Base-by-base conservation (phyloP, 2,113 vertebrate genomes). In the Calidris pygmaea region DNA sequence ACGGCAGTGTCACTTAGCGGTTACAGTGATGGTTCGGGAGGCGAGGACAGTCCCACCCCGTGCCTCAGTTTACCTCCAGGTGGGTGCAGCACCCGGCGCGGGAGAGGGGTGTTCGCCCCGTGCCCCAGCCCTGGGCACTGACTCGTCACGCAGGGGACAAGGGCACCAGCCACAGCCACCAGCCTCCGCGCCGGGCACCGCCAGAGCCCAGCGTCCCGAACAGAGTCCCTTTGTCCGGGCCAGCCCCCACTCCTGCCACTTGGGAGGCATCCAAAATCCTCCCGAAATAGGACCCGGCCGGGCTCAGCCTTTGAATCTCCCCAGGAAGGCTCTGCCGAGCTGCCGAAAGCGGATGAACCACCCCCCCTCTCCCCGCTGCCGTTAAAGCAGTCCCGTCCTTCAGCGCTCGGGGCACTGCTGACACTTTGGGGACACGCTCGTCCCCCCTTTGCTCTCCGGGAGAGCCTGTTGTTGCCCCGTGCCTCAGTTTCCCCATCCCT, bases 211-310 rank as follows among this genome's bases (percentile, higher is more conserved):
- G 1, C 4, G 0, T 50, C 58, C 48, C 4, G 0, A 95, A 96
- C 96, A 95, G 83, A 95, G 91, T 76, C 58, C 72, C 89, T 95
- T 94, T 96, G 96, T 96, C 70, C 30, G 13, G 60, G 78, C 76
- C 20, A 3, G 70, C 47, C 80, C 58, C 62, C 11, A 14, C 82
- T 96, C 66, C 91, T 79, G 84, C 63, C 4, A 0, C 72, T 53
- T 94, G 84, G 95, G 87, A 94, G 30, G 55, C 45, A 0, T 88
- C 91, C 96, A 96, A 95, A 92, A 65, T 67, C 63, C 96, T 95
- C 87, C 72, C 21, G 1, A 94, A 92, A 95, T 30, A 86, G 83
- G 91, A 80, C 72, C 86, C 43, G 5, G 47, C 60, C 8, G 0
- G 50, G 78, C 78, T 91, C 65, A 63, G 82, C 91, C 85, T 85